Percentiles rank a stretch among this genome's conserved stretches.
These are phyloP conservation scores for Euphydryas editha DNA, from an alignment of 2,888 invertebrate genomes.

Conservation along the genomic window DNA sequence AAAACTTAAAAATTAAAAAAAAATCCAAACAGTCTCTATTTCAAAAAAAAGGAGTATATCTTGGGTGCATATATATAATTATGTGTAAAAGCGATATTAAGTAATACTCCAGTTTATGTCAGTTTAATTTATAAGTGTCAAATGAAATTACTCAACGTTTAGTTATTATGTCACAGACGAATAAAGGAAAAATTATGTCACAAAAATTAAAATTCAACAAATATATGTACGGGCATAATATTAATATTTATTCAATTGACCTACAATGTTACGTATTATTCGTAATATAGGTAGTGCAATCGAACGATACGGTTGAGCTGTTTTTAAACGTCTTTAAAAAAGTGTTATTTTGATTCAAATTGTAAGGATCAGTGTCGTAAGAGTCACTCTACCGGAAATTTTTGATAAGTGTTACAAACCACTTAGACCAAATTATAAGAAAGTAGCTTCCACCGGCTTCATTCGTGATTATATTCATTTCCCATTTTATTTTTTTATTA, in stretches of 20 bases:
- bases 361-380: constrained; percentile 23
- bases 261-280: constrained; percentile 29
- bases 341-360: constrained; percentile 14
- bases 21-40: too few relatives aligned
- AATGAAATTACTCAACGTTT: neutral
- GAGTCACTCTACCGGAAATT: constrained; percentile 23
- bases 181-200: neutral
- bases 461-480: too few relatives aligned
- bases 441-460: too few relatives aligned
- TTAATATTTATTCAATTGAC: constrained; percentile 15
- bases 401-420: constrained; percentile 17
- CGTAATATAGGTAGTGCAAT: constrained; percentile 25
- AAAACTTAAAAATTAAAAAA: too few relatives aligned
- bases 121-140: neutral
- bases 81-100: neutral
- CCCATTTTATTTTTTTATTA: too few relatives aligned
- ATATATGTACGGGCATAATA: constrained; percentile 1
- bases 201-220: constrained; percentile 8
- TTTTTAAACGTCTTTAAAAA: constrained; percentile 15
- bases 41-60: too few relatives aligned
- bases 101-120: neutral
- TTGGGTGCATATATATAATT: neutral
- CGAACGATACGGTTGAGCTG: constrained; percentile 29
- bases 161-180: neutral
- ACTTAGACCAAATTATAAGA: neutral